Evolutionary conservation across 2,113 vertebrate genomes (phyloP), one percentile per base, ranked within the genome.

Genomic region (Mus musculus): DNA sequence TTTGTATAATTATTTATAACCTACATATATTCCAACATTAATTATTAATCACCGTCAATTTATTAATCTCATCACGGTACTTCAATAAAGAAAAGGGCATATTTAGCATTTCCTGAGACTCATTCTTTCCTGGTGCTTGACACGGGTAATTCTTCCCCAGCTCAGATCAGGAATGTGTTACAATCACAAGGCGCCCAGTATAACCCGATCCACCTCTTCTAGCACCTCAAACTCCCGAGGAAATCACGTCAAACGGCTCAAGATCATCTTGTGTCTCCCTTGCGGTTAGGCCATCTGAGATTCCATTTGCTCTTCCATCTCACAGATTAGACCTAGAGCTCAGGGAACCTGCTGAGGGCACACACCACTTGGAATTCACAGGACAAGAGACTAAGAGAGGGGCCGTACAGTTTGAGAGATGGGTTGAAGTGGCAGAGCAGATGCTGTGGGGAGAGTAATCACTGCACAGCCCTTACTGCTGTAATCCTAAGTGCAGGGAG

Each of bases 61-160:
- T 95, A 76, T 93, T 91, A 81, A 93, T 92, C 36, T 46, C 78
- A 93, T 36, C 19, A 91, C 19, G 12, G 54, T 73, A 67, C 26
- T 73, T 88, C 20, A 85, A 67, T 46, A 76, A 91, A 77, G 20
- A 69, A 85, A 97, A 91, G 67, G 72, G 52, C 11, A 80, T 3
- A 69, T n/a, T 49, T 71, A 87, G 77, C 12, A 7, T 69, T 90
- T 94, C 67, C 49, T 1, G 24, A 86, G 54, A 52, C 16, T 22
- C 1, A 16, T 3, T 22, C 59, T 86, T n/a, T 20, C 59, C 49
- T 14, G 75, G 36, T 39, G 20, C 39, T 90, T 59, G 22, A 33
- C 20, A 11, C 46, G 39, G 10, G 9, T 24, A 75, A 80, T 59
- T 67, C 78, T 36, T 72, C 84, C 17, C 63, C 95, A 20, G 84